Evolutionary conservation across 2,113 vertebrate genomes (phyloP), one percentile per base, ranked within the genome.

Genomic region (Phalacrocorax brasilianus): DNA sequence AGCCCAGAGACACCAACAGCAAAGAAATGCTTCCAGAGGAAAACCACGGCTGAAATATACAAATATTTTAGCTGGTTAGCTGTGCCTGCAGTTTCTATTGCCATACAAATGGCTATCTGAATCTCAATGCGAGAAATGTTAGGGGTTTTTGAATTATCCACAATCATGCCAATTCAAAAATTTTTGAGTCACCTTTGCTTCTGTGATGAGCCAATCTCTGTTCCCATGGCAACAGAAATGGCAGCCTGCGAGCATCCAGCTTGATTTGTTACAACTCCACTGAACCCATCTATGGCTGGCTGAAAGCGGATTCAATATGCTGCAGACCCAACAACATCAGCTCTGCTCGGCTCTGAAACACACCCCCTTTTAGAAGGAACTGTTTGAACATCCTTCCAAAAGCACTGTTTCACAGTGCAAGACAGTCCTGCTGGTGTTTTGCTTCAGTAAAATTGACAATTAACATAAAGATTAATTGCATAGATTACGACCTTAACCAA

Each of bases 211-310:
- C 56, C 65, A 5, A 4, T 44, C 86, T 61, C 47, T 49, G 91
- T 91, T 96, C 24, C 91, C 71, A 89, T 88, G 85, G 94, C 82
- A 91, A 94, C 89, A 45, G 56, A 26, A 65, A 26, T 3, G 0
- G 88, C 76, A 83, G 78, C 33, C 75, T 23, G 62, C 0, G 4
- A 93, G 40, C 71, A 67, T 6, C 38, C 3, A 0, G 32, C 56
- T 17, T 2, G 66, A 15, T 47, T 28, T 68, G 56, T 11, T 24
- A 12, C 21, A 32, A 3, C 58, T 45, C 62, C 75, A 61, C 44
- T 6, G 63, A 70, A 28, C 27, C 38, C 59, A 12, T 1, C 45
- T 1, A 0, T 0, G 62, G 47, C 73, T 27, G 2, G 50, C 79
- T 83, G 76, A 42, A 8, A 33, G 67, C 50, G 8, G 55, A 5